Base-by-base conservation (phyloP, 2,888 invertebrate species). In the Lasioglossum villosulum region DNA sequence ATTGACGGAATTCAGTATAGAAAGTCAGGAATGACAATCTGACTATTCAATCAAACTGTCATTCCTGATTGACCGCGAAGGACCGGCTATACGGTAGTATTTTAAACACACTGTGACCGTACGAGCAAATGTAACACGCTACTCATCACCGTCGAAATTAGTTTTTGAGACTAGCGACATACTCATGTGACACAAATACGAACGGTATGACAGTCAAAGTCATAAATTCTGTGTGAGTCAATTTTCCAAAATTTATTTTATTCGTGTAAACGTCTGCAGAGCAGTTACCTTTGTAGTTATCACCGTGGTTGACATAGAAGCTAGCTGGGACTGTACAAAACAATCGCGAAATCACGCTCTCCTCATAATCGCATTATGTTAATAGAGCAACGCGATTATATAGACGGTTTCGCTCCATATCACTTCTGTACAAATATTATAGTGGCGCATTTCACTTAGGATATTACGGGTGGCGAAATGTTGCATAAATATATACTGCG, bases 341-440 rank as follows among this genome's bases (percentile, higher is more conserved):
- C 68, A 68, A 30, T 66, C 66, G 37, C 1, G 68, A 68, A 68
- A 68, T 68, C 68, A 37, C 23, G 23, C 1, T 19, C 34, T 1
- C 66, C 23, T 23, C 37, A 10, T 37, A 37, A 68, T 68, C 37
- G 37, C 68, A 10, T 68, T 23, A 19, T 37, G 37, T 68, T 68
- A 34, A 37, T 37, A 37, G 68, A 23, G 37, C 23, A 68, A 37
- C 37, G 37, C 34, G 68, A 68, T 68, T 68, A 68, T 34, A 37
- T 23, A 37, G 37, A 68, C 23, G 10, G 37, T 23, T 68, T 68
- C 23, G 37, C 68, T 34, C 37, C 34, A 10, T 37, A 68, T 68
- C 68, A 68, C 68, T 68, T 10, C 68, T 37, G 23, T 23, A 12
- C 68, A 68, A 68, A 68, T 37, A 68, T 68, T 68, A 68, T 37